These are phyloP conservation scores for Peromyscus aztecus DNA, from an alignment of 2,797 vertebrate genomes.

Conservation along the genomic window DNA sequence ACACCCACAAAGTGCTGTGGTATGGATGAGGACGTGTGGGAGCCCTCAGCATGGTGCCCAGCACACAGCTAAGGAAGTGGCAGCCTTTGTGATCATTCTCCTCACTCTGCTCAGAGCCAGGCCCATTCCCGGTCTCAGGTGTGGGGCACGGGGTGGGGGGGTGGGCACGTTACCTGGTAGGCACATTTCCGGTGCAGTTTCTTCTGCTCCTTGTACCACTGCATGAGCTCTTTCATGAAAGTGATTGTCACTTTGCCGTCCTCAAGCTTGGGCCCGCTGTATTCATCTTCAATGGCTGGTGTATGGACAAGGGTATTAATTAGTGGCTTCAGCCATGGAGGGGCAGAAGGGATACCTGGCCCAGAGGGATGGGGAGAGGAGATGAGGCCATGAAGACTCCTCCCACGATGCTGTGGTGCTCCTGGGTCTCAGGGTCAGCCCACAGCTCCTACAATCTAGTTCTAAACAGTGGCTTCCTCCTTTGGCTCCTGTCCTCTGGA, in stretches of 20 bases:
- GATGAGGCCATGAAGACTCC: neutral
- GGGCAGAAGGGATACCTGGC: neutral
- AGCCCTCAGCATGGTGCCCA: accelerated
- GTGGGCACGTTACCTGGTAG: slow-evolving; percentile 92
- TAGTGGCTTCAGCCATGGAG: neutral
- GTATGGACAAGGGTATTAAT: neutral
- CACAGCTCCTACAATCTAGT: neutral
- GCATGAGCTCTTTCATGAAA: slow-evolving; percentile 98
- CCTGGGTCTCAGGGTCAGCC: neutral
- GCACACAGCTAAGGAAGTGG: neutral
- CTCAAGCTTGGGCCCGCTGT: slow-evolving; percentile 95
- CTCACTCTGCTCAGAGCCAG: neutral
- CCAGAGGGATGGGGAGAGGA: neutral
- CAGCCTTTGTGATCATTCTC: accelerated
- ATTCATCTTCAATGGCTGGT: slow-evolving; percentile 96
- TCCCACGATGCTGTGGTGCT: neutral
- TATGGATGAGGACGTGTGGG: neutral
- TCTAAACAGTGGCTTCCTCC: neutral
- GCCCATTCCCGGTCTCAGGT: accelerated
- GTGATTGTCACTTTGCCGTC: slow-evolving; percentile 92
- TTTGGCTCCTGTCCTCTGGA: neutral
- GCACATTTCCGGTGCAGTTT: slow-evolving; percentile 97
- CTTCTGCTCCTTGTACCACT: slow-evolving; percentile 97
- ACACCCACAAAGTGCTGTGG: neutral
- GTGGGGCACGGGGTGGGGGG: no score